A percentile compares a stretch with the other conserved stretches of the same genome.
phyloP scores from a whole-genome alignment of 2,888 invertebrate species.

The Epirrhoe tristata region DNA sequence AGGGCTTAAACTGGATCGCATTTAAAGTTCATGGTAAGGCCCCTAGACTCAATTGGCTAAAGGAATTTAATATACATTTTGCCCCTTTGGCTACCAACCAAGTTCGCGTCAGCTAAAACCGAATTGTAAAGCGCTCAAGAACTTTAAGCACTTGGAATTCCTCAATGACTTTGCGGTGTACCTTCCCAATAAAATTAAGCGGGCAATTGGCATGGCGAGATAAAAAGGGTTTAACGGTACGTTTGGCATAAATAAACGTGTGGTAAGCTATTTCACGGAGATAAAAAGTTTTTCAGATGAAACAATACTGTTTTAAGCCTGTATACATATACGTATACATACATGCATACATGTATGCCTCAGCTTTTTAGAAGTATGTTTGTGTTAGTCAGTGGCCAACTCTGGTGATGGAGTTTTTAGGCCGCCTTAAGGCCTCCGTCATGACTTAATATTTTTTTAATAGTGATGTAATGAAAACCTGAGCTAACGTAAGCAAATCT shows the following conservation, averaged over 20 bases:
- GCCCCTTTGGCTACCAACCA: conserved; percentile 44
- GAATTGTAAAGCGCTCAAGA: conserved; percentile 41
- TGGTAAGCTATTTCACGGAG: conserved; percentile 22
- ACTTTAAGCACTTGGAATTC: conserved; percentile 36
- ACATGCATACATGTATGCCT: too few species aligned
- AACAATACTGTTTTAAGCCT: conserved; percentile 18
- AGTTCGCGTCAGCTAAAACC: conserved; percentile 35
- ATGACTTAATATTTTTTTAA: too few species aligned
- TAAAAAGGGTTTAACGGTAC: conserved; percentile 27
- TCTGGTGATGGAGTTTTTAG: too few species aligned
- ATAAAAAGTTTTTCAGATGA: conserved; percentile 23
- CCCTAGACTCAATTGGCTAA: conserved; percentile 35
- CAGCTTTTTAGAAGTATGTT: not conserved
- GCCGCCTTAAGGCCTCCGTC: too few species aligned
- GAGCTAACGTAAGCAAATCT: too few species aligned
- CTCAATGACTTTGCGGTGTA: conserved; percentile 36
- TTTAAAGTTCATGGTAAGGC: too few species aligned
- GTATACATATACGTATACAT: too few species aligned
- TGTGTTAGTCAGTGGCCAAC: not conserved
- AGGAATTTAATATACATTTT: conserved; percentile 44
- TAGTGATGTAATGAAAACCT: too few species aligned
- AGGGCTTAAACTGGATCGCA: too few species aligned
- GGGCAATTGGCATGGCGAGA: conserved; percentile 30
- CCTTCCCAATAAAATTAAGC: conserved; percentile 39
- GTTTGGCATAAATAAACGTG: conserved; percentile 18